Percentiles rank a stretch among this genome's conserved stretches.
Conservation (phyloP, 2,113 vertebrate species). For the Macaca fascicularis region T2T-MFA8v1.1 NC_088384.1:69834501-69835000, state of each 20-base stretch:
- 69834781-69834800: background rate
- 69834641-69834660: background rate
- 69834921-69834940: background rate
- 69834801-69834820: background rate
- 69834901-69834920: constrained; percentile 17
- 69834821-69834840: background rate
- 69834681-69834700: background rate
- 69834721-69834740: background rate
- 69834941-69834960: background rate
- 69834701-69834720: background rate
- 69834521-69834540: background rate
- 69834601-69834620: background rate
- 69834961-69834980: background rate
- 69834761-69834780: background rate
- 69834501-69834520: background rate
- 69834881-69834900: background rate
- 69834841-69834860: background rate
- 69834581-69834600: background rate
- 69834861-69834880: background rate
- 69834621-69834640: background rate
- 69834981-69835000: background rate
- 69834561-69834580: background rate
- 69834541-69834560: background rate
- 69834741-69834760: background rate
- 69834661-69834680: background rate